Base-by-base conservation (phyloP, 2,113 vertebrate species). In the Brachyhypopomus gauderio region DNA sequence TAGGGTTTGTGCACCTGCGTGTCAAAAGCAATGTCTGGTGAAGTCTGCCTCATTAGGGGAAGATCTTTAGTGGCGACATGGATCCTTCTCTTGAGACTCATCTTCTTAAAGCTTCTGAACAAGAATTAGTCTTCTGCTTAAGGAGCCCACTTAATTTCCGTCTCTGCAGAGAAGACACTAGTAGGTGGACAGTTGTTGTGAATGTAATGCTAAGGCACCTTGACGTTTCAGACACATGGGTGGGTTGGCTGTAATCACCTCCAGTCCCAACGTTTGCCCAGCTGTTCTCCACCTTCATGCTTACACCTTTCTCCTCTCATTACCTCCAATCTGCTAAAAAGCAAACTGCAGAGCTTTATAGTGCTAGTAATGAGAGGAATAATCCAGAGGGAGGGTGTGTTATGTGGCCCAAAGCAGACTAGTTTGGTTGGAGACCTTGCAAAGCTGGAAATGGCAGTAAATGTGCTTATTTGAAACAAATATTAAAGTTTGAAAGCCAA, bases 1-100 rank as follows among this genome's bases (percentile, higher is more conserved):
- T 86, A 70, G 86, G 87, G 78, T 89, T 88, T 84, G 83, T 58
- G 78, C 88, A 93, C 92, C 89, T 90, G 90, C 89, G 80, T 36
- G 22, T 90, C 80, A 83, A 75, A 82, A 80, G 60, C 30, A 36
- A 75, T 77, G 67, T 78, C 75, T 85, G 52, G 81, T 80, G 82
- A 75, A 84, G 73, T 52, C 48, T 77, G 23, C 62, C 62, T 75
- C 6, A 45, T 77, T 70, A n/a, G 23, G n/a, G 59, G 60, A 16
- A 3, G 17, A 20, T 23, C 16, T 30, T 38, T 63, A 34, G 16
- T 66, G 70, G 27, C 58, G 5, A 36, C 41, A 19, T 82, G 8
- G n/a, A 14, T 5, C 17, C 11, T 48, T 9, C 6, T 64, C 25
- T 30, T 27, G 3, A 45, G 8, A 12, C 45, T 52, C 16, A 48